These are phyloP conservation scores for Idaea dimidiata DNA, from an alignment of 2,888 invertebrate genomes.

Conservation along the genomic window DNA sequence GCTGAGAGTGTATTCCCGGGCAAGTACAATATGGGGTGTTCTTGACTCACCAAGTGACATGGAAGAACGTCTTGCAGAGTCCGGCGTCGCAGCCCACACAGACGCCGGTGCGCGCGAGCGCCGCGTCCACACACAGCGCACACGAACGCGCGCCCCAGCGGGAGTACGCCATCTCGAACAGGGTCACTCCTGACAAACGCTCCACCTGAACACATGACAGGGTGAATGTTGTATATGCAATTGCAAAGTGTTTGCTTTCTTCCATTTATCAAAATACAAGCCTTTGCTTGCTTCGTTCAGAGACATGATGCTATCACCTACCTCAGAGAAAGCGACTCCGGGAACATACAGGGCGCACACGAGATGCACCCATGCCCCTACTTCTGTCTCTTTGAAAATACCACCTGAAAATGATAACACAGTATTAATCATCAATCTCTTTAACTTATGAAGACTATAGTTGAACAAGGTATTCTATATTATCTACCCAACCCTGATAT, in stretches of 20 bases:
- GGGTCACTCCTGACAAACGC: constrained; percentile 87
- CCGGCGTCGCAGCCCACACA: neutral
- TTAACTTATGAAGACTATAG: too few species aligned
- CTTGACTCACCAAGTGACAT: neutral
- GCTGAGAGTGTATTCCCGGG: too few species aligned
- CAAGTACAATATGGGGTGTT: too few species aligned
- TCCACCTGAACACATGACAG: too few species aligned
- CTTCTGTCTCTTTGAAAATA: constrained; percentile 97
- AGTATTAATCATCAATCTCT: neutral
- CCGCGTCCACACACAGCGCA: neutral
- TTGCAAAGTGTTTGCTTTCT: too few species aligned
- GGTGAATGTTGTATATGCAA: too few species aligned
- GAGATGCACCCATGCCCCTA: constrained; percentile 98
- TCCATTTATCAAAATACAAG: neutral
- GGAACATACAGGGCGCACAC: constrained; percentile 98
- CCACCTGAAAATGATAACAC: constrained; percentile 79
- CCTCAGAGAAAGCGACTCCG: constrained; percentile 98
- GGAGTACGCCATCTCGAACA: constrained; percentile 98
- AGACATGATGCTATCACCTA: constrained; percentile 41
- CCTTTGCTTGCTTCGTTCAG: neutral
- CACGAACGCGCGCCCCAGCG: constrained; percentile 96
- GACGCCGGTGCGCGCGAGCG: neutral
- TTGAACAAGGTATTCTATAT: too few species aligned
- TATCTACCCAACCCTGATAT: too few species aligned
- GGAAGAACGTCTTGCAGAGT: neutral